Percentiles rank a stretch among this genome's conserved stretches.
Conservation (phyloP, 2,888 invertebrate genomes). For the Idaea straminata region DNA sequence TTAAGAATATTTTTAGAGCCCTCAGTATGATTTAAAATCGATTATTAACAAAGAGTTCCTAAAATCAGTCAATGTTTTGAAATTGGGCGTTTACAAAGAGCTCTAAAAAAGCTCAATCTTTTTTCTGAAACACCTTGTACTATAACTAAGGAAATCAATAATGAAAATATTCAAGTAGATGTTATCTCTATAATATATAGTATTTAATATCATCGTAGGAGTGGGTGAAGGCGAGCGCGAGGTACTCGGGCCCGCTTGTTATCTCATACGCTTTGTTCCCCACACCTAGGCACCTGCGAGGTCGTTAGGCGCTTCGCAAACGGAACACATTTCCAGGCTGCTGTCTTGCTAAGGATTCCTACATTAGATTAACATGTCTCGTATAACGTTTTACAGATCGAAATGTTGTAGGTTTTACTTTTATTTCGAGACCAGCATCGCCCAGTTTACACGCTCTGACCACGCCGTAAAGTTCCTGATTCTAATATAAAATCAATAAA, state of each 20-base stretch:
- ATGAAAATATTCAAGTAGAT: neutral
- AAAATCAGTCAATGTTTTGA: too few species aligned
- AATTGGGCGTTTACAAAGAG: too few species aligned
- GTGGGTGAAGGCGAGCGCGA: slow-evolving; percentile 59
- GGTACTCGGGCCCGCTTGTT: slow-evolving; percentile 65
- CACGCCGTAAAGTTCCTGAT: too few species aligned
- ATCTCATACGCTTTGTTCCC: slow-evolving; percentile 67
- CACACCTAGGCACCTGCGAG: slow-evolving; percentile 29
- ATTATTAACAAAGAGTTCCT: too few species aligned
- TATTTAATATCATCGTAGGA: slow-evolving; percentile 28
- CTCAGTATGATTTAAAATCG: too few species aligned
- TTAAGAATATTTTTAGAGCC: too few species aligned
- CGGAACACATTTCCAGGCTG: neutral
- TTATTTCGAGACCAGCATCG: slow-evolving; percentile 26
- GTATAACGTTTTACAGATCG: slow-evolving; percentile 47
- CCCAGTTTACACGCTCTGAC: slow-evolving; percentile 13
- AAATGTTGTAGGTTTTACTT: slow-evolving; percentile 42
- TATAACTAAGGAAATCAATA: neutral
- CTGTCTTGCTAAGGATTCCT: slow-evolving; percentile 58
- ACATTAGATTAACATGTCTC: slow-evolving; percentile 65
- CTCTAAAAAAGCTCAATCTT: too few species aligned
- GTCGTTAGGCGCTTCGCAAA: slow-evolving; percentile 18
- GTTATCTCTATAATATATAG: neutral
- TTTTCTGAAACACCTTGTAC: too few species aligned
- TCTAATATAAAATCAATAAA: too few species aligned